Evolutionary conservation across 2,888 invertebrate species (phyloP), one percentile per base, ranked within the genome.

Genomic region (Ametastegia equiseti): DNA sequence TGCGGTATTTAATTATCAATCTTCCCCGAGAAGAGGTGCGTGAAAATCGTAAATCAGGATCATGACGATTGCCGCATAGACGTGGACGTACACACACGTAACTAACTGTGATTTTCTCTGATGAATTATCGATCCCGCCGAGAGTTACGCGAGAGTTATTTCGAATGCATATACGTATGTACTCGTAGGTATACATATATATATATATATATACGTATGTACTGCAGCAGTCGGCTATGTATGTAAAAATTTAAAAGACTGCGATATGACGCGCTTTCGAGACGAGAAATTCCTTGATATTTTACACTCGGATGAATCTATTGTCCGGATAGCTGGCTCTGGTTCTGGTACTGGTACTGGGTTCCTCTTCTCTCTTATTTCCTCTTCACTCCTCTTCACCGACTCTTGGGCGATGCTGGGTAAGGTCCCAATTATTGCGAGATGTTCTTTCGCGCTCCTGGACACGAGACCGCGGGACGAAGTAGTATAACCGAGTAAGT

Each of bases 251-350:
- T 19, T 81, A 80, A 81, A 11, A 47, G 67, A 27, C 81, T 77
- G 65, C 78, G 47, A 60, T 69, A 80, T 78, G 81, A 80, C 83
- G 82, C 83, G 84, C 80, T 83, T 82, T 81, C 82, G 84, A 84
- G 83, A 84, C 84, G 82, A 86, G 85, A 87, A 88, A 90, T 33
- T 69, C 45, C 69, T 73, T 89, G 89, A 91, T 90, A 91, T 91
- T 91, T 90, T 88, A 87, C 90, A 90, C 89, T 90, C 88, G 90
- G 88, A 87, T 90, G 89, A 87, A 86, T 89, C 90, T 86, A 91
- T 91, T 91, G 90, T 91, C 87, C 88, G 86, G 83, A 86, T 54
- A 36, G 54, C 75, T 54, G 75, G 19, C 54, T 75, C 75, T 13
- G 39, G n/a, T 5, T 39, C 39, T 19, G 6, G n/a, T 11, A n/a